Evolutionary conservation across 2,797 vertebrate species (phyloP).

Genomic region (Knipowitschia caucasica): DNA sequence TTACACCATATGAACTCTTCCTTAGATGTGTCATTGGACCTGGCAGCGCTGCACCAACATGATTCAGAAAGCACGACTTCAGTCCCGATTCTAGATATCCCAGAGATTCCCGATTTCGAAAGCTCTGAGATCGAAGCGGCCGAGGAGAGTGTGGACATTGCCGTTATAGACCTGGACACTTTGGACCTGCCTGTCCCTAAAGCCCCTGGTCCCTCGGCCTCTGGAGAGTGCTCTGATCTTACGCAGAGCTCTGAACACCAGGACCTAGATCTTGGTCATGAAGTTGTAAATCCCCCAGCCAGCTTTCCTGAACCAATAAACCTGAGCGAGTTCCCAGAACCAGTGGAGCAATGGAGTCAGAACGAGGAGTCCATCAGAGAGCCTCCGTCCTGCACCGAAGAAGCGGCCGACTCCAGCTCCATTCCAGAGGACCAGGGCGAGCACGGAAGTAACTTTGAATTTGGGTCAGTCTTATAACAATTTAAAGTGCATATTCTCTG

Average conservation of each 20-base stretch:
- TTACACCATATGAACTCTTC: conserved; percentile 22
- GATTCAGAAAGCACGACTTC: conserved; percentile 12
- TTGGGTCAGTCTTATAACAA: background rate
- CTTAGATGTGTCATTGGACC: conserved; percentile 39
- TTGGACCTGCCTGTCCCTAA: conserved; percentile 25
- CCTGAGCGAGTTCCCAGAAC: conserved; percentile 37
- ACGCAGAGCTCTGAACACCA: conserved; percentile 20
- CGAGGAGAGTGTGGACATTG: conserved; percentile 43
- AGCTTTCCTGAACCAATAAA: conserved; percentile 49
- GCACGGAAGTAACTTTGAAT: conserved; percentile 3
- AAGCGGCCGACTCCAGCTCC: conserved; percentile 35
- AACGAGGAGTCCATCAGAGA: conserved; percentile 21
- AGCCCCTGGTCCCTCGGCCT: conserved; percentile 2
- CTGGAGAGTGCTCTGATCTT: conserved; percentile 17
- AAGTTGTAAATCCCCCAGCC: conserved; percentile 42
- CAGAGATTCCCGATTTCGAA: conserved; percentile 68
- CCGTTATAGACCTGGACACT: conserved; percentile 48
- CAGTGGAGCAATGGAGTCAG: conserved; percentile 31
- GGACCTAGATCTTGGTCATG: conserved; percentile 44
- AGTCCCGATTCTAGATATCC: conserved; percentile 45
- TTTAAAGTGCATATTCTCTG: too few relatives aligned
- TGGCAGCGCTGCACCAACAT: conserved; percentile 13
- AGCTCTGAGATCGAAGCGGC: conserved; percentile 44
- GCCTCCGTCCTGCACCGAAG: conserved; percentile 25
- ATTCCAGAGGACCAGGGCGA: conserved; percentile 28